Base-by-base conservation (phyloP, 2,113 vertebrate genomes). In the Rhineura floridana region DNA sequence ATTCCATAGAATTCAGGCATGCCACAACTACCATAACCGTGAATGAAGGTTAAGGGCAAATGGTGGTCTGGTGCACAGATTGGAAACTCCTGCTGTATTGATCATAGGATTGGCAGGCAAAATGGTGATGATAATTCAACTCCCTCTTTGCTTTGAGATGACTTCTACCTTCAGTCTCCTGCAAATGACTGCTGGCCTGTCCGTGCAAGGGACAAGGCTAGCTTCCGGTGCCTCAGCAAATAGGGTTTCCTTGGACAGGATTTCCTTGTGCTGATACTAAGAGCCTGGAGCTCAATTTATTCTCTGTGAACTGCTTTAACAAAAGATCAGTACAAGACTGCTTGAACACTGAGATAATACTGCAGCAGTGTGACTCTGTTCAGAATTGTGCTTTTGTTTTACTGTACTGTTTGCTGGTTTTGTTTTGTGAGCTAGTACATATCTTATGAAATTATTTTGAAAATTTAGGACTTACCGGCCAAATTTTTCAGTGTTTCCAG, bases 401-500 rank as follows among this genome's bases (percentile, higher is more conserved):
- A 81, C 75, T 81, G 36, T 46, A 73, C 42, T 67, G 25, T n/a
- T 30, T 55, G 70, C 23, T 33, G 21, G 62, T 30, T n/a, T 79
- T 75, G 9, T 17, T 28, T 42, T 36, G 1, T 33, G 17, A 1
- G 23, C 3, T 39, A 87, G 6, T 46, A 63, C 33, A 75, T 21
- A 59, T 59, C 55, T 59, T 59, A 33, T 9, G 15, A 70, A 65
- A 81, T 70, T 55, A 70, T 70, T 87, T 69, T 70, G 39, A 86
- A 0, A 0, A 88, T 88, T 3, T 17, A 75, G 83, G 30, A 98
- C 97, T 94, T 84, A 99, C 99, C 98, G 98, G 94, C 97, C 98
- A 97, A 99, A 99, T 88, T 99, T 99, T 89, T 99, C 98, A 0
- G 98, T 99, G 96, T 99, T 98, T 88, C 98, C 98, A 3, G 98